Percentiles rank a stretch among this genome's conserved stretches.
phyloP scores from a whole-genome alignment of 2,888 invertebrate species.

The Actias luna region DNA sequence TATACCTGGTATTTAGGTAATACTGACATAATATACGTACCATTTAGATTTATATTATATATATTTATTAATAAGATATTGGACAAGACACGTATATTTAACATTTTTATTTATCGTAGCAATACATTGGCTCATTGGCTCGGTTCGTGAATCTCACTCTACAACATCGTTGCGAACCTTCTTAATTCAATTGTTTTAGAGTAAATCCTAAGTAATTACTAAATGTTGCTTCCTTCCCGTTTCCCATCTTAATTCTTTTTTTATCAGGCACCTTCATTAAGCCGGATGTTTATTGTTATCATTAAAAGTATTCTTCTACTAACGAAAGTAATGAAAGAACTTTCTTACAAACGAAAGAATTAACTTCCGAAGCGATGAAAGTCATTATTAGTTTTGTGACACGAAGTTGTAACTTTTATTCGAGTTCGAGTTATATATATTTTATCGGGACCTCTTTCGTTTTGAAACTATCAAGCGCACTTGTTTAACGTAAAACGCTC shows the following conservation, averaged over 20 bases:
- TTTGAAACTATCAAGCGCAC: background rate
- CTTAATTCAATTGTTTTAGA: background rate
- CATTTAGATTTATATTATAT: too few relatives aligned
- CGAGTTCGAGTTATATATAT: conserved; percentile 4
- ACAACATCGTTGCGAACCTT: background rate
- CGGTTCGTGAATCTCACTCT: too few relatives aligned
- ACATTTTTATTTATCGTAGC: too few relatives aligned
- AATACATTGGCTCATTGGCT: too few relatives aligned
- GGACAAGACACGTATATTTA: too few relatives aligned
- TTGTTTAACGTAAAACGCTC: too few relatives aligned
- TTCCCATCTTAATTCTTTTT: background rate
- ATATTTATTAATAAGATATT: too few relatives aligned
- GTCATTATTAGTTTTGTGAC: conserved; percentile 11
- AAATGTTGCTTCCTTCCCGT: background rate
- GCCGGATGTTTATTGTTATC: conserved; percentile 2
- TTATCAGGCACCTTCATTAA: background rate
- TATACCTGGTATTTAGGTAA: too few relatives aligned
- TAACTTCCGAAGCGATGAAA: conserved; percentile 9
- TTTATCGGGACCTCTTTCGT: background rate
- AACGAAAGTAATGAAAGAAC: conserved; percentile 7
- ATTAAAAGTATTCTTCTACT: conserved; percentile 8
- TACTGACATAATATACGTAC: too few relatives aligned
- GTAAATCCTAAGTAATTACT: background rate
- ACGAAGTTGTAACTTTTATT: conserved; percentile 9
- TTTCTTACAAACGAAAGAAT: conserved; percentile 10